Evolutionary conservation across 2,888 invertebrate genomes (phyloP).

Genomic region (Platycnemis pennipes): DNA sequence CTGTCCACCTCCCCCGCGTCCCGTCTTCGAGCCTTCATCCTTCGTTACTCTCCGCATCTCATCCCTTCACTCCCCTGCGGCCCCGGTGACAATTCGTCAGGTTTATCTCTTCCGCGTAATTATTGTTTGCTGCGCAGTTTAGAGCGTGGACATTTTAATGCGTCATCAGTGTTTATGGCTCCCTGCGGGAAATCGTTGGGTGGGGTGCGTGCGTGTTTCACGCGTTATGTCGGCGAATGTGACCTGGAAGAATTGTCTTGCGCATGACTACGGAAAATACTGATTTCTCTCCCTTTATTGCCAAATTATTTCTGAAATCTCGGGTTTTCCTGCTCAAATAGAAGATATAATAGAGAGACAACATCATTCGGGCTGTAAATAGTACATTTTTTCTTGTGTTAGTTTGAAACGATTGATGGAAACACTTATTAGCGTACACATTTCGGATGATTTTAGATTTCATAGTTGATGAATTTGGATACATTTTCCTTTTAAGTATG

Average conservation of each 20-base stretch:
- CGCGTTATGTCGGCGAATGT: neutral
- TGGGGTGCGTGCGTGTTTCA: neutral
- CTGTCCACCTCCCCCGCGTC: neutral
- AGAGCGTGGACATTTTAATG: neutral
- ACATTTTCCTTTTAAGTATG: too few relatives aligned
- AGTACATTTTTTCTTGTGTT: too few relatives aligned
- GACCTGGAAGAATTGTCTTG: neutral
- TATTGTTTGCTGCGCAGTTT: constrained; percentile 27
- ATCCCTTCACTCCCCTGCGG: neutral
- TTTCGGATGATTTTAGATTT: too few relatives aligned
- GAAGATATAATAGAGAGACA: too few relatives aligned
- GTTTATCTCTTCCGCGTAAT: constrained; percentile 4
- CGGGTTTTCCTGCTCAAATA: too few relatives aligned
- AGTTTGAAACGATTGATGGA: too few relatives aligned
- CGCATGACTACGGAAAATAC: neutral
- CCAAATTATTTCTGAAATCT: too few relatives aligned
- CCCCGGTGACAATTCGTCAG: neutral
- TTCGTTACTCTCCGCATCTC: neutral
- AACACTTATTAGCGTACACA: too few relatives aligned
- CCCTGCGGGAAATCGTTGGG: neutral
- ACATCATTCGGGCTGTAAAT: too few relatives aligned
- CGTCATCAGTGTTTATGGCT: neutral
- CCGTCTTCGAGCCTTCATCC: neutral
- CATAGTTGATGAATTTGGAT: too few relatives aligned
- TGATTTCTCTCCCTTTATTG: too few relatives aligned